Conservation (phyloP, 2,113 vertebrate species). For the Saccopteryx leptura region DNA sequence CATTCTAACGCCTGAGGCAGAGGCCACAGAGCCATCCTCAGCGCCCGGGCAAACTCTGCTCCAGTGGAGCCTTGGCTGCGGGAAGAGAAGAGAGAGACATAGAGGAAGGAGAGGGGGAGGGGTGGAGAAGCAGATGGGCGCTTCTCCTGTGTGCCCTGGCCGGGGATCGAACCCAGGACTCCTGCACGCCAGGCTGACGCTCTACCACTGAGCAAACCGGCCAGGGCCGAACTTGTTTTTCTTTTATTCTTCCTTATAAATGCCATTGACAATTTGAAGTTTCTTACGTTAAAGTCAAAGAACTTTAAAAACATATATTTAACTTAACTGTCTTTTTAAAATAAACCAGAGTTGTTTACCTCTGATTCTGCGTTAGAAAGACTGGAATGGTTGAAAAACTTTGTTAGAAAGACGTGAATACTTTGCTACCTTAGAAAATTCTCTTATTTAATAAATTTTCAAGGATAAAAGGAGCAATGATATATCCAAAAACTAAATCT, state of each 20-base stretch:
- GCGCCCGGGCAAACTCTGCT: too few species aligned
- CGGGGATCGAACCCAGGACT: too few species aligned
- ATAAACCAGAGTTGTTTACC: background rate
- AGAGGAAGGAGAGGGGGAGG: too few species aligned
- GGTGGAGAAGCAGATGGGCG: too few species aligned
- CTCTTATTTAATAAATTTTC: background rate
- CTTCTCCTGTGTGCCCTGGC: too few species aligned
- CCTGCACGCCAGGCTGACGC: too few species aligned
- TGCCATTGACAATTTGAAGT: background rate
- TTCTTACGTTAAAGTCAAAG: conserved; percentile 5
- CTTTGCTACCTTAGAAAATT: background rate
- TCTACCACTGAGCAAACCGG: too few species aligned
- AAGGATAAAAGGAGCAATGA: background rate
- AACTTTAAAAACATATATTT: background rate
- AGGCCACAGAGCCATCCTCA: too few species aligned
- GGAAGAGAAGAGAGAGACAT: too few species aligned
- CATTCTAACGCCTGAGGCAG: too few species aligned
- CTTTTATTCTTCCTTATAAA: background rate
- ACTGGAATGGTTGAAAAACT: background rate
- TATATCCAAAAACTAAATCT: background rate
- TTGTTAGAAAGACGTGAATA: background rate
- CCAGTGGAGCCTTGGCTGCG: too few species aligned
- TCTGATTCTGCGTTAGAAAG: background rate
- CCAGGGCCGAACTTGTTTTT: background rate
- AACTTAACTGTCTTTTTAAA: background rate